Base-by-base conservation (phyloP, 2,888 invertebrate species). In the Suillia variegata region DNA sequence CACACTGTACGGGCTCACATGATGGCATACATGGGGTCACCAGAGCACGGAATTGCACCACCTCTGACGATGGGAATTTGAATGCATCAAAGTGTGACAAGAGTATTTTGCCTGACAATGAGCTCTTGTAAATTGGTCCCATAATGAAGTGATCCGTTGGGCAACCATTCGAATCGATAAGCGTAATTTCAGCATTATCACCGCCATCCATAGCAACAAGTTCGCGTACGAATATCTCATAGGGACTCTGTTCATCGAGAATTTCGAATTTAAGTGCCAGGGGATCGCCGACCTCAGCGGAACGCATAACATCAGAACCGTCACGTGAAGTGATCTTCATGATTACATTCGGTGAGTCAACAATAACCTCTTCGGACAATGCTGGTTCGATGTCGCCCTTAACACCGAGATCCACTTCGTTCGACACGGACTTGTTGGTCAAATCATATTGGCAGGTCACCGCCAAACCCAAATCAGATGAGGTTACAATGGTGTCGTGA, bases 41-140 rank as follows among this genome's bases (percentile, higher is more conserved):
- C 75, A 96, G 82, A n/a, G 96, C 96, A 65, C 95, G 89, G 89
- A 96, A 96, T 80, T 96, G 96, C 1, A 96, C 96, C 49, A 94
- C 91, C 80, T 96, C 95, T 13, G 94, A 94, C 53, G 94, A 94
- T 47, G 96, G 96, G 85, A 96, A 96, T 82, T 96, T 96, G 87
- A 96, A 96, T 34, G 96, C 96, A 81, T 96, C 96, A 84, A 96
- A 96, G 83, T 93, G 91, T 55, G 95, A 94, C 62, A 94, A 84
- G 63, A 96, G 84, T 71, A 92, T 88, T 87, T 94, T 93, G 83
- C 91, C 91, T 62, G 89, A 87, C 70, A 88, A 85, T 45, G 87
- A 85, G 42, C 93, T 91, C 83, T 94, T 93, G 83, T 91, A 91
- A 63, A 96, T 87, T 18, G 94, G 92, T 73, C 94, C 94, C 94